Evolutionary conservation across 2,888 invertebrate species (phyloP), one percentile per base, ranked within the genome.

Genomic region (Drosophila hamatofila): DNA sequence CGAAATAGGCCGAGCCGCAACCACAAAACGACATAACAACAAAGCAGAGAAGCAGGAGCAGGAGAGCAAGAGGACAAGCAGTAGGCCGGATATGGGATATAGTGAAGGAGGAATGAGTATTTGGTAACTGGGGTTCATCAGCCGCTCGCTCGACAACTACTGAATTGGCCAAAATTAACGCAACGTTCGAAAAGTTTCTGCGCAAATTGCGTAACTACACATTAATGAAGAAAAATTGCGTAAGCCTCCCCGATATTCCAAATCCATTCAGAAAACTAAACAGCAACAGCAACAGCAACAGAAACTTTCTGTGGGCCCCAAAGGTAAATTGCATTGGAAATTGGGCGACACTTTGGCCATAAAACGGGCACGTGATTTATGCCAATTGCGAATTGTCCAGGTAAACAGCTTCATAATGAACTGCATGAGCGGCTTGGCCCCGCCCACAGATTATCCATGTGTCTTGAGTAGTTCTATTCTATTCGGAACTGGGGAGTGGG

Each of bases 161-260:
- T 75, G 86, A 89, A 89, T 86, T 88, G 86, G 83, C 88, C 81
- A 78, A 88, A 87, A 89, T 88, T 87, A 89, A 89, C 89, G 88
- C 79, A 85, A 76, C 56, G 75, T 64, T 73, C 52, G 78, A 74
- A 89, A 82, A 75, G 67, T 83, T 83, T 74, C 76, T 82, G 74
- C 86, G 76, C 83, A 89, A 87, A 87, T 81, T 85, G 86, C 88
- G 86, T 88, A 87, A 87, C 90, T 85, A 87, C 81, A 71, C 80
- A 88, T 88, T 87, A 87, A 87, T 87, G 87, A 88, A 87, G 87
- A 87, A 88, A 48, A 48, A 48, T 48, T 48, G 48, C 27, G 48
- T 48, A 48, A 48, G 27, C 48, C 23, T 3, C 3, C 46, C 27
- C 9, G 16, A 37, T 37, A 37, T 16, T 11, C n/a, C 5, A 0